Percentiles rank a stretch among this genome's conserved stretches.
Evolutionary conservation across 2,797 vertebrate genomes (phyloP).

Genomic region (Presbytis comata): DNA sequence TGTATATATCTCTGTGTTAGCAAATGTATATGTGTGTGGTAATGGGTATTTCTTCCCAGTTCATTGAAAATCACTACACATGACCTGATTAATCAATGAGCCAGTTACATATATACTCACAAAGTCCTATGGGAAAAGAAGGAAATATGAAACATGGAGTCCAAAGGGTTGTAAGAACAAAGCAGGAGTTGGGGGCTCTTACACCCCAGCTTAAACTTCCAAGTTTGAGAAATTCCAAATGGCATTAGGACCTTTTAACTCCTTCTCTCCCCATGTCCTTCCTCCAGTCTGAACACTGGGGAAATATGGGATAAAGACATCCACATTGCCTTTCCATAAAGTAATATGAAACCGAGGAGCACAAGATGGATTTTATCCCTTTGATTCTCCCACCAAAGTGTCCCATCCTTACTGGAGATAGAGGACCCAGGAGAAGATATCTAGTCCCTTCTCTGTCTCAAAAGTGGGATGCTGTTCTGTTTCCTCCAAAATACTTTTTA

Average conservation of each 20-base stretch:
- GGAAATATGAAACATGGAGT: background rate
- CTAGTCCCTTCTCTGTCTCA: background rate
- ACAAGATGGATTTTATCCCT: background rate
- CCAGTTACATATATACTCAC: background rate
- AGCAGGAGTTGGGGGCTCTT: background rate
- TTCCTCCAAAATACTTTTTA: slow-evolving; percentile 45
- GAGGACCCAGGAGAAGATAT: background rate
- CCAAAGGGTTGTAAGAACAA: background rate
- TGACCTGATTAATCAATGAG: background rate
- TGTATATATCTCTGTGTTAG: background rate
- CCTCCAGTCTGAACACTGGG: background rate
- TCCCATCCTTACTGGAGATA: background rate
- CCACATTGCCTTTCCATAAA: background rate
- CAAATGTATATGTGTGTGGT: background rate
- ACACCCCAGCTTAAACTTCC: background rate
- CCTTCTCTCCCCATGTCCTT: background rate
- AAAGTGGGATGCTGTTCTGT: background rate
- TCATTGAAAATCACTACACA: background rate
- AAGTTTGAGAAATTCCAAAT: background rate
- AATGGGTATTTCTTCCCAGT: background rate
- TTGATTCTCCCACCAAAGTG: background rate
- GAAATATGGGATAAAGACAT: background rate
- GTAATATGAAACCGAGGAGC: background rate
- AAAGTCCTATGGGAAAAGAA: background rate
- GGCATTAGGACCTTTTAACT: background rate